phyloP scores from a whole-genome alignment of 1,140 invertebrate genomes.

The Lepidotrigona ventralis region DNA sequence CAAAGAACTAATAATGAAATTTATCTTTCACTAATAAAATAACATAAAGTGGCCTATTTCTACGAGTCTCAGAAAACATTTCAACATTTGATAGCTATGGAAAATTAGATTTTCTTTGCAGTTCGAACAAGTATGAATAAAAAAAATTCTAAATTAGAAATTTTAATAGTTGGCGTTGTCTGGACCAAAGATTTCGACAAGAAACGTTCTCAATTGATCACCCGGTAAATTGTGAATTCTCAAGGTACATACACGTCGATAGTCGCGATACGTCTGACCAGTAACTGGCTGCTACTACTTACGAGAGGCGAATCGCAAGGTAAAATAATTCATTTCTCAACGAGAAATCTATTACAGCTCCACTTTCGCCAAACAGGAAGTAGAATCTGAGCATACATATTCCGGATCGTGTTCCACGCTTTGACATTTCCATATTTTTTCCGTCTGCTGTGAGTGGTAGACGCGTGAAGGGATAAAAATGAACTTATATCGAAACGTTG shows the following conservation, averaged over 20 bases:
- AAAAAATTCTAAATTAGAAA: not conserved
- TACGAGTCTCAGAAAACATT: no score
- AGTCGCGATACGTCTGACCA: slow-evolving; percentile 21
- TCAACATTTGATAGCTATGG: no score
- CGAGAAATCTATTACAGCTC: not conserved
- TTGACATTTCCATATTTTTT: not conserved
- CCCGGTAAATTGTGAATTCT: not conserved
- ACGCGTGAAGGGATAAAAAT: not conserved
- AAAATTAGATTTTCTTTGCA: no score
- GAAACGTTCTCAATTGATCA: not conserved
- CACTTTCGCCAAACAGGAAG: slow-evolving; percentile 10
- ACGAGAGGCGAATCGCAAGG: not conserved
- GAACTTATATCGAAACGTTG: no score
- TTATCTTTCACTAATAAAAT: no score
- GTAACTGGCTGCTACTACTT: slow-evolving; percentile 14
- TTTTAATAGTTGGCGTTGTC: not conserved
- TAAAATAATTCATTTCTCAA: slow-evolving; percentile 5
- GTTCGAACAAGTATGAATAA: not conserved
- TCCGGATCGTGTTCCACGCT: no score
- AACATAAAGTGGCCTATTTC: no score
- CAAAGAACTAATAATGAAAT: no score
- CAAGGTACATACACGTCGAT: not conserved
- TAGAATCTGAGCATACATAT: not conserved
- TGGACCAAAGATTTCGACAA: not conserved
- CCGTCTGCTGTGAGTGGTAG: no score